These are phyloP conservation scores for Desmodus rotundus DNA, from an alignment of 2,113 vertebrate species.

Conservation along the genomic window DNA sequence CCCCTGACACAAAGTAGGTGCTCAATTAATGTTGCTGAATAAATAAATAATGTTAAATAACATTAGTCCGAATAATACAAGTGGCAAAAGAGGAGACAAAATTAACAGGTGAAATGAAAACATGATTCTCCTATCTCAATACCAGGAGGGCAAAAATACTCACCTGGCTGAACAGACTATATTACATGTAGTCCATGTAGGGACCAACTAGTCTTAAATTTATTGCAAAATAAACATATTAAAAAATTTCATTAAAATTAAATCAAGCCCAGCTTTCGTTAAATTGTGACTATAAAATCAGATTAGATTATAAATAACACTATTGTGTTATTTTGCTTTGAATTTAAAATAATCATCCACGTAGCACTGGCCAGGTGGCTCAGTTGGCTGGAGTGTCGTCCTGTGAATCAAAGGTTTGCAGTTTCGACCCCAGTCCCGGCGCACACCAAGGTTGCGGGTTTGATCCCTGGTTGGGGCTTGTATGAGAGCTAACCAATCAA, in stretches of 20 bases:
- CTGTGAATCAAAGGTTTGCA: too few relatives aligned
- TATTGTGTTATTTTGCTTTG: neutral
- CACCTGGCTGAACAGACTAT: neutral
- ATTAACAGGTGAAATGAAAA: neutral
- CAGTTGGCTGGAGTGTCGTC: too few relatives aligned
- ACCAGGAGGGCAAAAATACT: neutral
- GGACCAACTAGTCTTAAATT: neutral
- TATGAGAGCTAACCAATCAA: too few relatives aligned
- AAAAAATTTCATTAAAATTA: neutral
- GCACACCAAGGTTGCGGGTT: too few relatives aligned
- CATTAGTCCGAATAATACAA: neutral
- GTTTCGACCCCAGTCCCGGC: too few relatives aligned
- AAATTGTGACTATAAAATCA: neutral
- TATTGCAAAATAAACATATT: neutral
- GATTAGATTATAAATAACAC: neutral
- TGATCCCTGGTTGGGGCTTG: too few relatives aligned
- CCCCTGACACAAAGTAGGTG: neutral
- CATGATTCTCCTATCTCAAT: neutral
- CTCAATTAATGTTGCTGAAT: neutral
- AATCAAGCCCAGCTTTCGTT: neutral
- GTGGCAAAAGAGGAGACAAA: neutral
- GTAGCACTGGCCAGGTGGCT: neutral
- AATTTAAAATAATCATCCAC: constrained; percentile 24
- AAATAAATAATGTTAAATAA: neutral
- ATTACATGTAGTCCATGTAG: neutral